Percentiles rank a stretch among this genome's conserved stretches.
These are phyloP conservation scores for Drosophila meridiana DNA, from an alignment of 2,888 invertebrate species.

Conservation along the genomic window DNA sequence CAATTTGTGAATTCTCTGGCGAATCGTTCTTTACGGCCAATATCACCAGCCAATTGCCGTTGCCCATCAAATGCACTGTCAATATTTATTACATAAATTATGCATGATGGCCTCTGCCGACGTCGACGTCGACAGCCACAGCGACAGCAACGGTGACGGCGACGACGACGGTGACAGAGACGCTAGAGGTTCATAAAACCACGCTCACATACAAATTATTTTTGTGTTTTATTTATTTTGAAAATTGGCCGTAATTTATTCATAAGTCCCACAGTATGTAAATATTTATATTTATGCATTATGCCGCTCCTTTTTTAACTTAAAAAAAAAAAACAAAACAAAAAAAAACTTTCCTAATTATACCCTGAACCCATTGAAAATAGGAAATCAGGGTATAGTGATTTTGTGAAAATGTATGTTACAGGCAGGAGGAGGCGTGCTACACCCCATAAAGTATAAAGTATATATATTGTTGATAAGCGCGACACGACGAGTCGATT, in stretches of 20 bases:
- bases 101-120: slow-evolving; percentile 46
- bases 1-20: slow-evolving; percentile 29
- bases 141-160: background rate
- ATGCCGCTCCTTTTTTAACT: slow-evolving; percentile 36
- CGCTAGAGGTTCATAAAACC: slow-evolving; percentile 36
- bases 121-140: slow-evolving; percentile 4
- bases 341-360: background rate
- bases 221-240: slow-evolving; percentile 78
- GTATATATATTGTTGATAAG: too few species aligned
- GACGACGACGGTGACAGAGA: background rate
- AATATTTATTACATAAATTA: slow-evolving; percentile 74
- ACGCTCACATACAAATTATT: slow-evolving; percentile 70
- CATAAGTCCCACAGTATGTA: slow-evolving; percentile 72
- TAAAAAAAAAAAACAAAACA: background rate
- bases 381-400: too few species aligned
- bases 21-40: slow-evolving; percentile 43
- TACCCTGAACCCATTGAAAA: too few species aligned
- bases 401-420: too few species aligned
- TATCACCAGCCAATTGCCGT: slow-evolving; percentile 20
- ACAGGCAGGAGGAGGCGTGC: too few species aligned
- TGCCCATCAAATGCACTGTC: slow-evolving; percentile 62
- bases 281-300: slow-evolving; percentile 78
- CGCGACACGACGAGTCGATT: too few species aligned
- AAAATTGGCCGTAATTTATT: slow-evolving; percentile 77
- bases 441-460: too few species aligned